Percentiles rank a stretch among this genome's conserved stretches.
Evolutionary conservation across 2,797 vertebrate species (phyloP).

Genomic region (Etheostoma nigrum): DNA sequence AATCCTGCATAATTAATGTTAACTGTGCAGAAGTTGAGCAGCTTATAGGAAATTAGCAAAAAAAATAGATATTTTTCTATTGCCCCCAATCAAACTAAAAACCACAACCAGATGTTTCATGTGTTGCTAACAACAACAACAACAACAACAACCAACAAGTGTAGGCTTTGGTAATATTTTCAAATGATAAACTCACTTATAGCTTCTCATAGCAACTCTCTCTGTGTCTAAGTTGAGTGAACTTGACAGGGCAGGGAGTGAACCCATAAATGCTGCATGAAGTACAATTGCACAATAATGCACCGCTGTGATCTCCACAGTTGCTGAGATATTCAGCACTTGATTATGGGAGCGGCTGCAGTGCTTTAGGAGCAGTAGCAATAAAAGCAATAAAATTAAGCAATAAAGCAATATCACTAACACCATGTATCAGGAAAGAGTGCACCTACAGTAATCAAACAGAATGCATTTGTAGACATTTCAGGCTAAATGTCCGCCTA

Average conservation of each 20-base stretch:
- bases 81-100: background rate
- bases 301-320: slow-evolving; percentile 45
- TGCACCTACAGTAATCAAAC: background rate
- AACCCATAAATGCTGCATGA: slow-evolving; percentile 63
- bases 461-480: background rate
- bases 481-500: background rate
- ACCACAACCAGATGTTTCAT: slow-evolving; percentile 28
- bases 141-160: background rate
- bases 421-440: background rate
- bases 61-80: background rate
- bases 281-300: slow-evolving; percentile 44
- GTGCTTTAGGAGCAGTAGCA: background rate
- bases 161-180: background rate
- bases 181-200: slow-evolving; percentile 25
- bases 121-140: slow-evolving; percentile 15
- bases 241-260: slow-evolving; percentile 21
- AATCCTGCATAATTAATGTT: slow-evolving; percentile 45
- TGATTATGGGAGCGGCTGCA: slow-evolving; percentile 34
- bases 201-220: slow-evolving; percentile 13
- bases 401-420: background rate
- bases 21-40: slow-evolving; percentile 5
- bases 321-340: slow-evolving; percentile 23
- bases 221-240: slow-evolving; percentile 27
- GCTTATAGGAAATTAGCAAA: background rate
- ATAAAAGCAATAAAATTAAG: too few relatives aligned